Evolutionary conservation across 2,113 vertebrate species (phyloP), one percentile per base, ranked within the genome.

Genomic region (Glaucidium brasilianum): DNA sequence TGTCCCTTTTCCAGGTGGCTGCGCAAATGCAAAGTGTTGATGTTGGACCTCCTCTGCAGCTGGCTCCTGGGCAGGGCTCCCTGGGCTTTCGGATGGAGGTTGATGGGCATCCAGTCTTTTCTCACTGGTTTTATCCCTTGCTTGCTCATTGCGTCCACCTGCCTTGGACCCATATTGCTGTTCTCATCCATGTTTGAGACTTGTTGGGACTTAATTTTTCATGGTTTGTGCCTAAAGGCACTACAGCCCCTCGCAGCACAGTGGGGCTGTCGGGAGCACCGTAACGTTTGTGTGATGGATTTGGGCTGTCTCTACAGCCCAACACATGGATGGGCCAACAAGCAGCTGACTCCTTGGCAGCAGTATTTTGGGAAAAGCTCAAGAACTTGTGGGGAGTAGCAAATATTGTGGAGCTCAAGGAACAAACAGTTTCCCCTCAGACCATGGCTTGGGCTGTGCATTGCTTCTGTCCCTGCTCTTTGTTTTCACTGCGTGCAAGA

Each of bases 241-340:
- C 32, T 84, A 41, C 76, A 66, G 15, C 16, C 21, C 5, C 34
- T 71, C 1, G 2, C 2, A 3, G 14, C 21, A 4, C 1, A 1
- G 37, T 5, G 4, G 49, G 32, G 27, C 74, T 69, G 32, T 62
- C 1, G 4, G 80, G 39, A 71, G n/a, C 45, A 37, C 34, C 1
- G 0, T 63, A 49, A 43, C 1, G 1, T 50, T 67, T 45, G 19
- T 37, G n/a, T 34, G n/a, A 75, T 32, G 0, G 0, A 43, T 69
- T 80, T 90, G 63, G 41, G 32, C 47, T 52, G 29, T 73, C 59
- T 32, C 20, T 82, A 41, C 35, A 82, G 52, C 64, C 50, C 11
- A 0, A 2, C 4, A 1, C 50, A 25, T 1, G 5, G 43, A 49
- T 80, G 1, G 3, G 4, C 58, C 5, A 6, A 32, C 2, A 5